Percentiles rank a stretch among this genome's conserved stretches.
Conservation (phyloP, 2,888 invertebrate species). For the Nudaria mundana region DNA sequence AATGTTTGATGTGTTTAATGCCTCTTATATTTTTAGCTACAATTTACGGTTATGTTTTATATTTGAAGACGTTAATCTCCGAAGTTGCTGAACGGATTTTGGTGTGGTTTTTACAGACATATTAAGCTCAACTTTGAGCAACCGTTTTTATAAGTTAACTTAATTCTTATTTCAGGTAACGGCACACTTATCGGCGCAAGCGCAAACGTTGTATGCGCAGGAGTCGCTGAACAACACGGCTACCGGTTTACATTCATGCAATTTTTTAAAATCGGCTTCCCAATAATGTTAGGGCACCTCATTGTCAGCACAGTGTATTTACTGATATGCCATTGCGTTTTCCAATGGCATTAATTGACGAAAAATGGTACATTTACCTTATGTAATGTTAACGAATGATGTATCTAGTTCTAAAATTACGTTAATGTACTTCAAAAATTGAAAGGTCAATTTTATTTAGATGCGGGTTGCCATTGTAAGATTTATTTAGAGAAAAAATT, state of each 20-base stretch:
- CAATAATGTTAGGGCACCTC: conserved; percentile 89
- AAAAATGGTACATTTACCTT: too few relatives aligned
- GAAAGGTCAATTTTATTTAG: too few relatives aligned
- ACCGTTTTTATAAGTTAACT: too few relatives aligned
- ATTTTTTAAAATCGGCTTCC: conserved; percentile 93
- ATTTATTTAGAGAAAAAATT: background rate
- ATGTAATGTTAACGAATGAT: background rate
- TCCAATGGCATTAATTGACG: conserved; percentile 8
- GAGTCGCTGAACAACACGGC: conserved; percentile 96
- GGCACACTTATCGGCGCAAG: conserved; percentile 95
- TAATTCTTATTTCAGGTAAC: conserved; percentile 81
- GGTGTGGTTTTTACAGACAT: too few relatives aligned
- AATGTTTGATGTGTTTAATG: too few relatives aligned
- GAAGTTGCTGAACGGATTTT: too few relatives aligned
- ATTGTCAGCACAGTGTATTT: conserved; percentile 86
- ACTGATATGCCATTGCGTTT: conserved; percentile 84
- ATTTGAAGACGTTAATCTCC: too few relatives aligned
- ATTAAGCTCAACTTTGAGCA: too few relatives aligned
- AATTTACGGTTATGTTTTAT: too few relatives aligned
- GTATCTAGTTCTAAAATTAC: too few relatives aligned
- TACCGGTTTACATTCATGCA: conserved; percentile 92
- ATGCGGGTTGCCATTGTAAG: background rate
- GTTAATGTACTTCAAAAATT: too few relatives aligned
- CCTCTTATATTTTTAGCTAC: too few relatives aligned
- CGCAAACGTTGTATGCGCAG: conserved; percentile 95